A percentile compares a stretch with the other conserved stretches of the same genome.
phyloP scores from a whole-genome alignment of 2,113 vertebrate species.

The Dascyllus trimaculatus region DNA sequence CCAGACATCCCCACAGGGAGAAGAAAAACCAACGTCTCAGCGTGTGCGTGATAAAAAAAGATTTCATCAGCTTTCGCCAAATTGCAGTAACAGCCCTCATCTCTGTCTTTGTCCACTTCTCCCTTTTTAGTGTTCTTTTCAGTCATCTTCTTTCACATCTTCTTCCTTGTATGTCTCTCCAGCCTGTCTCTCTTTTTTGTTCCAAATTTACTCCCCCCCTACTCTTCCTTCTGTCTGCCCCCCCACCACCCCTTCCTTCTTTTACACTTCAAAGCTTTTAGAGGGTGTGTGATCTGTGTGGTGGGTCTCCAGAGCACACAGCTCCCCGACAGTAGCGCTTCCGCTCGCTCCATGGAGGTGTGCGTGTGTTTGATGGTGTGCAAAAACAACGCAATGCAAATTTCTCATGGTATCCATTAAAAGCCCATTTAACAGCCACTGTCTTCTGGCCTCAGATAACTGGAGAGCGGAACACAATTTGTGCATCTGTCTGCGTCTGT shows the following conservation, averaged over 20 bases:
- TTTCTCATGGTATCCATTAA: conserved; percentile 50
- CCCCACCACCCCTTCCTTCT: conserved; percentile 28
- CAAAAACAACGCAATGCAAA: conserved; percentile 35
- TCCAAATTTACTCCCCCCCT: conserved; percentile 22
- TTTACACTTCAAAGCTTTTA: conserved; percentile 71
- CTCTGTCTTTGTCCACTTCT: conserved; percentile 33
- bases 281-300: conserved; percentile 66
- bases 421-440: conserved; percentile 30
- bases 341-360: conserved; percentile 42
- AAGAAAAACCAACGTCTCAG: conserved; percentile 27
- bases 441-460: conserved; percentile 8
- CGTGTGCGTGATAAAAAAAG: conserved; percentile 25
- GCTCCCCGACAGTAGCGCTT: conserved; percentile 47
- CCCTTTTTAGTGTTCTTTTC: conserved; percentile 30
- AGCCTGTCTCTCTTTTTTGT: conserved; percentile 27
- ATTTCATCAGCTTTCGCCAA: conserved; percentile 28
- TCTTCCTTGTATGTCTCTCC: conserved; percentile 34
- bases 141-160: conserved; percentile 48
- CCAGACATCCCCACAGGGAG: conserved; percentile 40
- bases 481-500: conserved; percentile 13
- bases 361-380: conserved; percentile 55
- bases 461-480: background rate
- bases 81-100: conserved; percentile 46
- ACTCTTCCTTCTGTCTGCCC: conserved; percentile 29
- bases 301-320: conserved; percentile 50